Conservation (phyloP, 1,140 invertebrate species). For the Leptopilina clavipes region DNA sequence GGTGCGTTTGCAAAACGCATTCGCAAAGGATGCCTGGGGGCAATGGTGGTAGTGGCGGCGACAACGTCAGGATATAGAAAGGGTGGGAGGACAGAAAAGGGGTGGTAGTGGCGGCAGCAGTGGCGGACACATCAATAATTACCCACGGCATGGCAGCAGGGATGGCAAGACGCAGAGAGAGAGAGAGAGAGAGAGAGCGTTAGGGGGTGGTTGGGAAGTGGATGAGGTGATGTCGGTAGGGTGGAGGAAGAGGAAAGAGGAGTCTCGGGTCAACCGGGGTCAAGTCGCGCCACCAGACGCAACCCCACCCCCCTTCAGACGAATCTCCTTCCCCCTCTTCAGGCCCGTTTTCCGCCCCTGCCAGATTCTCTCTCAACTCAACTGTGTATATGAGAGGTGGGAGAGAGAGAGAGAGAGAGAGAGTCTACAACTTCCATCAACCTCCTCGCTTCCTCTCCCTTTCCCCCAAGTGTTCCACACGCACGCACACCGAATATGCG, state of each 20-base stretch:
- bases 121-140: conserved; percentile 68
- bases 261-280: conserved; percentile 60
- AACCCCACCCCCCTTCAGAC: conserved; percentile 65
- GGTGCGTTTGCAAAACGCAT: conserved; percentile 5
- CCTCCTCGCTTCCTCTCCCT: conserved; percentile 42
- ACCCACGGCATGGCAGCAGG: conserved; percentile 35
- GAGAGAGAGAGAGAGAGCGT: too few species aligned
- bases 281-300: conserved; percentile 73
- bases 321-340: conserved; percentile 57
- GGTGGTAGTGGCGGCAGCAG: conserved; percentile 48
- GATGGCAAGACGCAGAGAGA: conserved; percentile 43
- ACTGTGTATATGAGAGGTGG: too few species aligned
- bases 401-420: conserved; percentile 73
- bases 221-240: conserved; percentile 48
- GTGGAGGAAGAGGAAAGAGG: conserved; percentile 41
- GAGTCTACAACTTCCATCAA: conserved; percentile 67
- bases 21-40: conserved; percentile 36
- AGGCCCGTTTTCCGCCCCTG: conserved; percentile 48
- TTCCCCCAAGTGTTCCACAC: conserved; percentile 37
- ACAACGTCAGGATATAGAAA: conserved; percentile 44
- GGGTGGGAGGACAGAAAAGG: conserved; percentile 47
- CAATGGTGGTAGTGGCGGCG: conserved; percentile 42
- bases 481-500: conserved; percentile 25
- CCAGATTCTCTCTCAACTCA: conserved; percentile 49
- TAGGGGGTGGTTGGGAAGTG: too few species aligned